Base-by-base conservation (phyloP, 2,113 vertebrate species). In the Noturus placidus region DNA sequence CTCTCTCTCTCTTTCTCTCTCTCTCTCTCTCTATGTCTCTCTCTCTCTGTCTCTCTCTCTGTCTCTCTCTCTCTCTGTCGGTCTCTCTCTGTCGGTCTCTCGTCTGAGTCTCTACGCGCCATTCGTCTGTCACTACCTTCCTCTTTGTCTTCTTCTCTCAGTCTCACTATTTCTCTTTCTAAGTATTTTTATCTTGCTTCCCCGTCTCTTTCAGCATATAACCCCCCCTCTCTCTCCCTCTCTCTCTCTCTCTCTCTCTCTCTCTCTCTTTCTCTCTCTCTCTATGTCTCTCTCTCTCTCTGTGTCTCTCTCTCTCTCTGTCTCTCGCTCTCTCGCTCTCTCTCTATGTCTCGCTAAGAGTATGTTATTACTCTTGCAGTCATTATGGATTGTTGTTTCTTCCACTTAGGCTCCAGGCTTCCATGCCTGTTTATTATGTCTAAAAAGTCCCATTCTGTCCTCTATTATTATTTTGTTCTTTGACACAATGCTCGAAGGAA, bases 401-500 rank as follows among this genome's bases (percentile, higher is more conserved):
- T 56, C 30, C n/a, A 8, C 46, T 35, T 27, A 83, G 42, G 25
- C 42, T 69, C 17, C 9, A 52, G 61, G 27, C 59, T 69, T 17
- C 65, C 5, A 1, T 56, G 19, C 5, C 11, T 84, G n/a, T 54
- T 25, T 81, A 81, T 81, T 81, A 59, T 84, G 19, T 52, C 30
- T 22, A 42, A 50, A 80, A 84, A 67, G 17, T 22, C 56, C 52
- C n/a, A n/a, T 65, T 79, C 17, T 69, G 50, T 30, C 50, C 67
- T 70, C 61, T 80, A 20, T 67, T 70, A 79, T 86, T 86, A 83
- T 87, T 72, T 56, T 20, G 33, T 86, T 83, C 63, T 79, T 83
- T 89, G 85, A 84, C 72, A 87, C 63, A 30, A 35, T 6, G 80
- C 79, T 76, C 27, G 27, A 20, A 61, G 61, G 83, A 65, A 10